Evolutionary conservation across 2,797 vertebrate species (phyloP).

Genomic region (Galago senegalensis): DNA sequence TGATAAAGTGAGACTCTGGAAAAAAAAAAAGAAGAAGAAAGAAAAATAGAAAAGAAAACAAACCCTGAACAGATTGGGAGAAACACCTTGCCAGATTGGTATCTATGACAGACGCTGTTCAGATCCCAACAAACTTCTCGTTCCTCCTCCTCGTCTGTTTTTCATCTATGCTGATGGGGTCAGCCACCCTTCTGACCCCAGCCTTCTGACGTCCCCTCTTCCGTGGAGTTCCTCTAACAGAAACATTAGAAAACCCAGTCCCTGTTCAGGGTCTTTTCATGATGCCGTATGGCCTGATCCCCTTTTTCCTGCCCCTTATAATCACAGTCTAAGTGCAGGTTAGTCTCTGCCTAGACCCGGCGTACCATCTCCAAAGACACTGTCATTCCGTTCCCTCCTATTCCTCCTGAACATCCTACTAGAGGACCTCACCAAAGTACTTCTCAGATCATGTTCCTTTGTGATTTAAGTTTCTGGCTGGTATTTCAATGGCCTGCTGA

Average conservation of each 20-base stretch:
- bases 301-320: background rate
- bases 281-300: rapidly evolving
- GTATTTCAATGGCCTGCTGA: background rate
- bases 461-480: background rate
- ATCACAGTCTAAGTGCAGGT: background rate
- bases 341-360: background rate
- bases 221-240: background rate
- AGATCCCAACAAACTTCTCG: rapidly evolving
- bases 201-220: background rate
- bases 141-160: rapidly evolving
- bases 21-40: too few species aligned
- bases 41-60: background rate
- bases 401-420: background rate
- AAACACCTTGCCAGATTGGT: background rate
- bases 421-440: background rate
- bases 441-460: background rate
- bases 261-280: rapidly evolving
- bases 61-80: background rate
- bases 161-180: background rate
- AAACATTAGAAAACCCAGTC: background rate
- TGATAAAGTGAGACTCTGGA: too few species aligned
- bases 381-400: background rate
- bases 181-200: background rate
- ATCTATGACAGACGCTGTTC: background rate
- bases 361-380: background rate